Conservation (phyloP, 2,113 vertebrate species). For the Xenus cinereus region DNA sequence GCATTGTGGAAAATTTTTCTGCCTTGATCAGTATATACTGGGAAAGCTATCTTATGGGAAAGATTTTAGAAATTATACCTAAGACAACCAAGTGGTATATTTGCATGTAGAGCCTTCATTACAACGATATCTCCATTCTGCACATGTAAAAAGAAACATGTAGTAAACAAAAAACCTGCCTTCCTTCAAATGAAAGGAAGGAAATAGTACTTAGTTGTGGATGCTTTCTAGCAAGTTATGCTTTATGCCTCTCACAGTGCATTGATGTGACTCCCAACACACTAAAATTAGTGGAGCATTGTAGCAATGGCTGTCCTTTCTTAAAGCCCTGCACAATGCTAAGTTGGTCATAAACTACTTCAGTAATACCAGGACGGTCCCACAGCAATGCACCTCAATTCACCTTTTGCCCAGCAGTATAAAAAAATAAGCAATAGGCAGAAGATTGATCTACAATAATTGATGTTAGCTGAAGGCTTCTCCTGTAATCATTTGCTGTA, state of each 20-base stretch:
- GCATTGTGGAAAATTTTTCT: background rate
- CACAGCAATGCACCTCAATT: background rate
- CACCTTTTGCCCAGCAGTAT: background rate
- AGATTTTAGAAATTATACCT: background rate
- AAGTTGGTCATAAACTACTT: background rate
- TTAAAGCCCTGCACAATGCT: background rate
- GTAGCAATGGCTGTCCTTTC: background rate
- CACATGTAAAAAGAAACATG: background rate
- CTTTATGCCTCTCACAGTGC: background rate
- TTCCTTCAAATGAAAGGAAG: background rate
- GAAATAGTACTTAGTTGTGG: background rate
- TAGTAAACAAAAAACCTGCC: background rate
- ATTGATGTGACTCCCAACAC: background rate
- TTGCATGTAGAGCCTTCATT: background rate
- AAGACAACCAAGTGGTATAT: background rate
- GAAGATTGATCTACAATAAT: background rate
- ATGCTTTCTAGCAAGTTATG: background rate
- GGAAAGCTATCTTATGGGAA: background rate
- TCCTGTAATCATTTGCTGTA: background rate
- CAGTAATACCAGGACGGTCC: background rate
- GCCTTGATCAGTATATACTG: background rate
- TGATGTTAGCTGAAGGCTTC: background rate
- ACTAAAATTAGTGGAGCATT: background rate
- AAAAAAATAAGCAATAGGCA: background rate
- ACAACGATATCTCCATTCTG: background rate